Conservation (phyloP, 2,113 vertebrate genomes). For the Parotia lawesii region DNA sequence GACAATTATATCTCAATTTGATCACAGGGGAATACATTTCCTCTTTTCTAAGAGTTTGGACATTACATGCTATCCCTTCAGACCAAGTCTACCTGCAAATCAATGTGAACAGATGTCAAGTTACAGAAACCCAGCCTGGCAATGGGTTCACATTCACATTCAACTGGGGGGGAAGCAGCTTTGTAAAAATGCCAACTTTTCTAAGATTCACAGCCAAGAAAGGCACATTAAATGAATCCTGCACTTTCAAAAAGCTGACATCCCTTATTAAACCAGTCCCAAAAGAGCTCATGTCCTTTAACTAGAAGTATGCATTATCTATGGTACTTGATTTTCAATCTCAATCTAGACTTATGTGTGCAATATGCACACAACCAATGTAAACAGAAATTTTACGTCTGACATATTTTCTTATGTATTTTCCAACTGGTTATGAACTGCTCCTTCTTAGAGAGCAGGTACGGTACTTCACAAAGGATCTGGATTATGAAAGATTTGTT, state of each 20-base stretch:
- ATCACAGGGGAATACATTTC: slow-evolving; percentile 1
- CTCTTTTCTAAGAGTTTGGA: background rate
- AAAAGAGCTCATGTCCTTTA: background rate
- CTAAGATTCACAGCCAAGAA: background rate
- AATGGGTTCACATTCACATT: background rate
- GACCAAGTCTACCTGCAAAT: background rate
- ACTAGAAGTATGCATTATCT: background rate
- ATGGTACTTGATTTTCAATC: background rate
- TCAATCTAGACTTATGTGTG: background rate
- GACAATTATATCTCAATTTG: slow-evolving; percentile 28
- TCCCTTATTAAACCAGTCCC: background rate
- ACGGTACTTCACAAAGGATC: background rate
- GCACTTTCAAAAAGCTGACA: background rate
- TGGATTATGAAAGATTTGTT: background rate
- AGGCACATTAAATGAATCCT: background rate
- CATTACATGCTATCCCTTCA: background rate
- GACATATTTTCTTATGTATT: background rate
- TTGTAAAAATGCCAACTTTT: slow-evolving; percentile 24
- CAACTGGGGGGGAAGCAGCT: background rate
- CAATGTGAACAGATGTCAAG: slow-evolving; percentile 27
- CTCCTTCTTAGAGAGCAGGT: background rate
- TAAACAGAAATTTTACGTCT: background rate
- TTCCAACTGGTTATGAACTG: background rate
- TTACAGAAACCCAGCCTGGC: background rate
- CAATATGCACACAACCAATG: background rate